These are phyloP conservation scores for Achlya flavicornis DNA, from an alignment of 2,888 invertebrate species.

Conservation along the genomic window DNA sequence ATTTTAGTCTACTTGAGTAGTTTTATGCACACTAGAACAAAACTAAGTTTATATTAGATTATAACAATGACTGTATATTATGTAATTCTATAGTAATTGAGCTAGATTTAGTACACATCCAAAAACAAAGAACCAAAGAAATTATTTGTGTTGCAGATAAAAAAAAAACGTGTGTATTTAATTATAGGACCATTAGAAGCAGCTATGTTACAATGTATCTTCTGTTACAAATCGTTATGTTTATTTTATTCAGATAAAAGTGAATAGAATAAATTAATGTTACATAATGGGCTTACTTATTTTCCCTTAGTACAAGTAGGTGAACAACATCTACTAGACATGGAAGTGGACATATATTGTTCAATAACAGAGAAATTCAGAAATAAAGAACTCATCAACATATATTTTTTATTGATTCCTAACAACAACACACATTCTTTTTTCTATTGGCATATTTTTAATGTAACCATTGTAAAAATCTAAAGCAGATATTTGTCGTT, in stretches of 20 bases:
- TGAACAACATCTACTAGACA: not conserved
- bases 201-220: not conserved
- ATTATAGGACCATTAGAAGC: not conserved
- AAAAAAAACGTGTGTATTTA: not conserved
- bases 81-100: not conserved
- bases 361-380: no score
- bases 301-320: not conserved
- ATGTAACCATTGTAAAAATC: conserved; percentile 96
- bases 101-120: not conserved
- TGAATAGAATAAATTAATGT: not conserved
- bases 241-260: not conserved
- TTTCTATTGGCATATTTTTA: conserved; percentile 76
- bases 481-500: conserved; percentile 88
- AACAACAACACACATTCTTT: conserved; percentile 62
- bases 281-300: not conserved
- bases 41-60: not conserved
- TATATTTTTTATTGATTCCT: conserved; percentile 47
- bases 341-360: not conserved
- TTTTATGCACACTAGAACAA: conserved; percentile 3
- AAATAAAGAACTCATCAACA: not conserved
- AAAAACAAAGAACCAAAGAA: not conserved
- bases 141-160: not conserved
- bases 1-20: not conserved
- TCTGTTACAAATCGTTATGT: not conserved
- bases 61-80: conserved; percentile 6